These are phyloP conservation scores for Apogon hyalosoma DNA, from an alignment of 2,797 vertebrate species.

Conservation along the genomic window DNA sequence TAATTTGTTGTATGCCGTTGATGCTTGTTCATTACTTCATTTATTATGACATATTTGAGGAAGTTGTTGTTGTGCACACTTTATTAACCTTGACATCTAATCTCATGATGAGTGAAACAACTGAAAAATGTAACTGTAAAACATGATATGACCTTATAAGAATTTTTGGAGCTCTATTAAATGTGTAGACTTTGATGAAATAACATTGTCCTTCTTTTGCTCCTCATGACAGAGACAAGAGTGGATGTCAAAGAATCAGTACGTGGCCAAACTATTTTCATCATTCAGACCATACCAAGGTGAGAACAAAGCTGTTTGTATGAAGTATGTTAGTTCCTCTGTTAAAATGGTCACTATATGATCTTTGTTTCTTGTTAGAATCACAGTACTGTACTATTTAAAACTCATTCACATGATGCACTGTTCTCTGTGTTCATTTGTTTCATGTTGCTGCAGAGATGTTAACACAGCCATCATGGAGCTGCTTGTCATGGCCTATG, in stretches of 20 bases:
- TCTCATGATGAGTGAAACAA: not conserved
- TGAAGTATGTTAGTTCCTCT: not conserved
- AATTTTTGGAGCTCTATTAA: no score
- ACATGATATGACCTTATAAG: no score
- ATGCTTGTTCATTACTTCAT: not conserved
- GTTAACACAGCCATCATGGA: slow-evolving; percentile 99
- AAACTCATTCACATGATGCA: not conserved
- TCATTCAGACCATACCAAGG: slow-evolving; percentile 98
- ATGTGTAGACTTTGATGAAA: no score
- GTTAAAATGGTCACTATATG: not conserved
- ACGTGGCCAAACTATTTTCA: slow-evolving; percentile 97
- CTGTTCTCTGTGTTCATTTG: not conserved
- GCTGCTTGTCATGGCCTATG: slow-evolving; percentile 96
- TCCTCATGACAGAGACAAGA: slow-evolving; percentile 88
- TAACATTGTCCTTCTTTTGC: not conserved
- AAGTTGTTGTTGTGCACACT: not conserved
- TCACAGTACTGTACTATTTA: not conserved
- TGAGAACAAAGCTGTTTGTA: slow-evolving; percentile 60
- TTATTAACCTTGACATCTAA: not conserved
- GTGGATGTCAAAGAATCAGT: slow-evolving; percentile 99
- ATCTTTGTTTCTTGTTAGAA: not conserved
- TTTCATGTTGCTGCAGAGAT: slow-evolving; percentile 82
- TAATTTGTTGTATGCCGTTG: not conserved
- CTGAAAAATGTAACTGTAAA: no score
- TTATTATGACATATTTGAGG: not conserved